Conservation (phyloP, 1,140 invertebrate species). For the Neodiprion lecontei region DNA sequence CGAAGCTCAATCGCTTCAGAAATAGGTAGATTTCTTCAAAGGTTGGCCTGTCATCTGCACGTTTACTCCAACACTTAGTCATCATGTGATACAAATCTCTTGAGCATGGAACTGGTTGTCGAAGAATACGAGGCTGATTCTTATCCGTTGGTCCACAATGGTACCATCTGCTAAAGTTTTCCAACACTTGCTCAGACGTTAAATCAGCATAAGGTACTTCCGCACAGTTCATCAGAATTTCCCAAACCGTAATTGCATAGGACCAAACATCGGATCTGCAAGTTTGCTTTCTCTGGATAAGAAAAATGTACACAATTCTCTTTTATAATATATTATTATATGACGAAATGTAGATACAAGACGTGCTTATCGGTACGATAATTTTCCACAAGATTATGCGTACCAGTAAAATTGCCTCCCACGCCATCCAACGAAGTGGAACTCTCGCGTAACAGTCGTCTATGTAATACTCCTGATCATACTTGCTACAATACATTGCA, state of each 20-base stretch:
- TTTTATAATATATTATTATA: not conserved
- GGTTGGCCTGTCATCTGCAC: slow-evolving; percentile 70
- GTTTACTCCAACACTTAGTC: slow-evolving; percentile 78
- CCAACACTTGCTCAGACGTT: slow-evolving; percentile 78
- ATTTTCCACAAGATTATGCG: slow-evolving; percentile 42
- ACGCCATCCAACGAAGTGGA: slow-evolving; percentile 89
- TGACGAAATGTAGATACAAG: slow-evolving; percentile 13
- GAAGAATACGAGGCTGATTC: slow-evolving; percentile 55
- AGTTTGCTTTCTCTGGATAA: slow-evolving; percentile 73
- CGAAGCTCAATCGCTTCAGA: slow-evolving; percentile 74
- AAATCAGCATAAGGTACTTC: slow-evolving; percentile 77
- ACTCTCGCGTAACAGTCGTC: slow-evolving; percentile 82
- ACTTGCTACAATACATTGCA: slow-evolving; percentile 85
- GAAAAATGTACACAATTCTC: slow-evolving; percentile 7
- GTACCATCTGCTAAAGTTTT: slow-evolving; percentile 76
- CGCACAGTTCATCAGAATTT: slow-evolving; percentile 76
- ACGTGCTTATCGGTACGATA: not conserved
- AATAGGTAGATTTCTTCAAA: slow-evolving; percentile 80
- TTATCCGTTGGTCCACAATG: slow-evolving; percentile 55
- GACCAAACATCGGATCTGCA: slow-evolving; percentile 81
- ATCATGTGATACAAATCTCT: slow-evolving; percentile 78
- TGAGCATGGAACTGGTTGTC: slow-evolving; percentile 67
- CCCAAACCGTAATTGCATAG: slow-evolving; percentile 81
- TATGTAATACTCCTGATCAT: slow-evolving; percentile 83
- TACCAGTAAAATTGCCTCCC: slow-evolving; percentile 82